A percentile compares a stretch with the other conserved stretches of the same genome.
phyloP scores from a whole-genome alignment of 2,888 invertebrate species.

The Synanthedon vespiformis region DNA sequence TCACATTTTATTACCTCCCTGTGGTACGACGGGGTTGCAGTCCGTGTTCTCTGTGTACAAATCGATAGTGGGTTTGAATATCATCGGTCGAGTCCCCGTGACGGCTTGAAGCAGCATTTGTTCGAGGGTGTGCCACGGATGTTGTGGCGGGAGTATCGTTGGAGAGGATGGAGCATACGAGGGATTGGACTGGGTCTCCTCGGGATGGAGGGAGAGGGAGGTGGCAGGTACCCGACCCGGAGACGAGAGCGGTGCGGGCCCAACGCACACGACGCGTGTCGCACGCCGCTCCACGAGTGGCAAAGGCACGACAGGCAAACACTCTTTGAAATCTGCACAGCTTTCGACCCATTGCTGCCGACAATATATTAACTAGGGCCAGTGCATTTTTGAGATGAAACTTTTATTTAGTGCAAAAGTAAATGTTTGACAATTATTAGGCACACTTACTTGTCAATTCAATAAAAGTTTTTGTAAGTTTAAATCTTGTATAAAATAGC shows the following conservation, averaged over 20 bases:
- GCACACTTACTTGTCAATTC: no score
- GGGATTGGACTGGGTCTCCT: slow-evolving; percentile 29
- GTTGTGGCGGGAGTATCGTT: slow-evolving; percentile 16
- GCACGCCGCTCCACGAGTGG: slow-evolving; percentile 78
- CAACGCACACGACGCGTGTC: slow-evolving; percentile 78
- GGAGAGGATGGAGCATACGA: slow-evolving; percentile 16
- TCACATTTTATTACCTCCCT: slow-evolving; percentile 68
- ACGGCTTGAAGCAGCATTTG: slow-evolving; percentile 81
- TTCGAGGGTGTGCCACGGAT: slow-evolving; percentile 79
- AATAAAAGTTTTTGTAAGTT: no score
- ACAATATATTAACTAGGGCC: not conserved
- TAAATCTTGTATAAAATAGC: no score
- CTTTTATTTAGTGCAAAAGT: no score
- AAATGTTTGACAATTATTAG: no score
- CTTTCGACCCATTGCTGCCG: slow-evolving; percentile 60
- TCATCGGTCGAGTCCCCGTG: slow-evolving; percentile 76
- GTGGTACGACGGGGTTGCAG: slow-evolving; percentile 77
- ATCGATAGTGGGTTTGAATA: slow-evolving; percentile 83
- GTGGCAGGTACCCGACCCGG: slow-evolving; percentile 68
- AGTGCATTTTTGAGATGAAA: no score
- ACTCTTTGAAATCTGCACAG: slow-evolving; percentile 37
- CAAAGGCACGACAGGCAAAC: slow-evolving; percentile 77
- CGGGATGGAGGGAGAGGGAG: slow-evolving; percentile 51
- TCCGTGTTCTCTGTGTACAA: slow-evolving; percentile 78
- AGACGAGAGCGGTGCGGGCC: slow-evolving; percentile 66